phyloP scores from a whole-genome alignment of 2,888 invertebrate genomes.

The Pyrochroa serraticornis region DNA sequence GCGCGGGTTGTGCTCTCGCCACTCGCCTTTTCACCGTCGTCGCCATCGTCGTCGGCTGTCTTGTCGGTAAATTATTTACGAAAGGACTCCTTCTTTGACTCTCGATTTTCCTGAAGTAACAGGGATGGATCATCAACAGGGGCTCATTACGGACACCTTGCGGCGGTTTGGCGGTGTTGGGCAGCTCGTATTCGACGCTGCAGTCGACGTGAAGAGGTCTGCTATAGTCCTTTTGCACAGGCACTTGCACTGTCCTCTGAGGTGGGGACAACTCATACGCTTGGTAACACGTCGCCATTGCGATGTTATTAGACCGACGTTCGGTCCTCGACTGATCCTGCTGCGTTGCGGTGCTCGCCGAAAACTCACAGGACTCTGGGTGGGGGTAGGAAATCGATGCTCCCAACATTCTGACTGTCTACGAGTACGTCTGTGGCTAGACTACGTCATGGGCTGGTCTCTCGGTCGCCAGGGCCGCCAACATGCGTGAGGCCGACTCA shows the following conservation, averaged over 20 bases:
- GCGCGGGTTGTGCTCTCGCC: slow-evolving; percentile 47
- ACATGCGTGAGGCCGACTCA: slow-evolving; percentile 41
- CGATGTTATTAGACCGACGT: slow-evolving; percentile 46
- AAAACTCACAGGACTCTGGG: slow-evolving; percentile 38
- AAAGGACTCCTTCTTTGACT: slow-evolving; percentile 82
- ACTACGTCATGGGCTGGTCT: slow-evolving; percentile 49
- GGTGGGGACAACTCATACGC: slow-evolving; percentile 54
- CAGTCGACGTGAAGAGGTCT: slow-evolving; percentile 89
- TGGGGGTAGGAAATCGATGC: slow-evolving; percentile 60
- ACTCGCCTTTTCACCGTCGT: slow-evolving; percentile 40
- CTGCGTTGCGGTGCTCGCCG: slow-evolving; percentile 19
- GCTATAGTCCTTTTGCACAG: slow-evolving; percentile 78
- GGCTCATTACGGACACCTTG: slow-evolving; percentile 83
- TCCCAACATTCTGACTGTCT: slow-evolving; percentile 56
- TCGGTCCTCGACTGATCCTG: slow-evolving; percentile 53
- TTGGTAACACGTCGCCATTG: slow-evolving; percentile 55
- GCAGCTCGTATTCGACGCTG: slow-evolving; percentile 90
- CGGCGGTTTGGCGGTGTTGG: slow-evolving; percentile 87
- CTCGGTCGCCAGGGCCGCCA: slow-evolving; percentile 28
- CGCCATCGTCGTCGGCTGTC: slow-evolving; percentile 44
- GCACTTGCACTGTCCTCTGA: slow-evolving; percentile 57
- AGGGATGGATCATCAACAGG: slow-evolving; percentile 87
- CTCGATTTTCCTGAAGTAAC: slow-evolving; percentile 87
- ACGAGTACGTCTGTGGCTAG: slow-evolving; percentile 54
- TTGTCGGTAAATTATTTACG: slow-evolving; percentile 77